These are phyloP conservation scores for Argyrosomus regius DNA, from an alignment of 2,797 vertebrate species.

Conservation along the genomic window DNA sequence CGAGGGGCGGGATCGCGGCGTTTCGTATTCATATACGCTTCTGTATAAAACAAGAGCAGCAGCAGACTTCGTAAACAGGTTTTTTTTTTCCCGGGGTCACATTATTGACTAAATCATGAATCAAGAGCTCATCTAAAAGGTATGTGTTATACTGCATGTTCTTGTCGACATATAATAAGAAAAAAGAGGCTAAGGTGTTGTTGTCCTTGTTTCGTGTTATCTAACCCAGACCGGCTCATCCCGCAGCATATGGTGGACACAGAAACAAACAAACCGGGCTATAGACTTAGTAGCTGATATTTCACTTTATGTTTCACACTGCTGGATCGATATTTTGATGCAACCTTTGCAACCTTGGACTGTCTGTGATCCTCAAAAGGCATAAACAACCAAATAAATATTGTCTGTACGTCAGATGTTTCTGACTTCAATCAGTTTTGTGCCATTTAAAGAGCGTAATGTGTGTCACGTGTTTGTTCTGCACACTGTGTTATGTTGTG, in stretches of 20 bases:
- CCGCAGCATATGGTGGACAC: background rate
- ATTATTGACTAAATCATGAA: background rate
- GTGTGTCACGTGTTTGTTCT: background rate
- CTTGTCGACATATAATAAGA: background rate
- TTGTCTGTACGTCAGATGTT: background rate
- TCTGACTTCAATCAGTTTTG: background rate
- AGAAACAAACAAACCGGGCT: background rate
- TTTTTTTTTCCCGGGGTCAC: rapidly evolving
- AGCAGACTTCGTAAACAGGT: rapidly evolving
- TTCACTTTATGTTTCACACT: background rate
- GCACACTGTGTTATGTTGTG: background rate
- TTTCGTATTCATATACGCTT: constrained; percentile 32
- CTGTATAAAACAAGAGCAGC: background rate
- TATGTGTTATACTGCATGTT: constrained; percentile 25
- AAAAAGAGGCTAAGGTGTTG: background rate
- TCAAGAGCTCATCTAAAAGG: constrained; percentile 42
- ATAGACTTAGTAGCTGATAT: background rate
- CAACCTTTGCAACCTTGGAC: background rate
- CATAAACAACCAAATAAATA: background rate
- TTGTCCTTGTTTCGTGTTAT: background rate
- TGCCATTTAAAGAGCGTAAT: background rate
- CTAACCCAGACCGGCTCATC: background rate
- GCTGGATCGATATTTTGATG: constrained; percentile 4
- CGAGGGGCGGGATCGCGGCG: constrained; percentile 3
- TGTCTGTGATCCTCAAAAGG: background rate